Conservation (phyloP, 2,888 invertebrate species). For the Drosophila atripex region DNA sequence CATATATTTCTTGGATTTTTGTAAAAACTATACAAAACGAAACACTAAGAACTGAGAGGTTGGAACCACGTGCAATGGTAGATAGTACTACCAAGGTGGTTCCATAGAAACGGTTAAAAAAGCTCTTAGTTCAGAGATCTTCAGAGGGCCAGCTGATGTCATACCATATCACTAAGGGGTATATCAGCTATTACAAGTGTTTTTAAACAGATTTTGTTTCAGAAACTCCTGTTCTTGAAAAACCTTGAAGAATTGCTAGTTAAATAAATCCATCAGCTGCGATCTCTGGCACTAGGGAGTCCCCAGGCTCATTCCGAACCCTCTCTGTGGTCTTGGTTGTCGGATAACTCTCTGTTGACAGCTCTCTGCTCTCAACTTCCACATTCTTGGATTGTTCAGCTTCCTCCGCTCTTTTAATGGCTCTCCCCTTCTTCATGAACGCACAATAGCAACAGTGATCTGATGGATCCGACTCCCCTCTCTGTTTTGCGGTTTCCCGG, state of each 20-base stretch:
- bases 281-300: slow-evolving; percentile 17
- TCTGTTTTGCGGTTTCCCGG: slow-evolving; percentile 16
- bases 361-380: slow-evolving; percentile 9
- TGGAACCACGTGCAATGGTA: slow-evolving; percentile 57
- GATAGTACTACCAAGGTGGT: slow-evolving; percentile 10
- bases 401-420: neutral
- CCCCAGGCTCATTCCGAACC: neutral
- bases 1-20: slow-evolving; percentile 25
- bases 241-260: neutral
- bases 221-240: neutral
- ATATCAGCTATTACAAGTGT: neutral
- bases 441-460: slow-evolving; percentile 61
- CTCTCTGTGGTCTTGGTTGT: slow-evolving; percentile 12
- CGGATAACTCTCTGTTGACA: neutral
- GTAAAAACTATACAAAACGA: slow-evolving; percentile 16
- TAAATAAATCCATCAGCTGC: slow-evolving; percentile 61
- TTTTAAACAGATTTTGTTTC: too few relatives aligned
- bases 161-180: neutral
- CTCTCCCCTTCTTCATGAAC: slow-evolving; percentile 44
- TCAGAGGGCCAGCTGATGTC: slow-evolving; percentile 2
- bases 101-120: slow-evolving; percentile 44
- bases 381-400: slow-evolving; percentile 11
- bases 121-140: slow-evolving; percentile 13
- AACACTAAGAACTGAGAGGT: slow-evolving; percentile 23
- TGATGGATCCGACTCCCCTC: neutral